Evolutionary conservation across 2,888 invertebrate species (phyloP).

Genomic region (Agonopterix heracliana): DNA sequence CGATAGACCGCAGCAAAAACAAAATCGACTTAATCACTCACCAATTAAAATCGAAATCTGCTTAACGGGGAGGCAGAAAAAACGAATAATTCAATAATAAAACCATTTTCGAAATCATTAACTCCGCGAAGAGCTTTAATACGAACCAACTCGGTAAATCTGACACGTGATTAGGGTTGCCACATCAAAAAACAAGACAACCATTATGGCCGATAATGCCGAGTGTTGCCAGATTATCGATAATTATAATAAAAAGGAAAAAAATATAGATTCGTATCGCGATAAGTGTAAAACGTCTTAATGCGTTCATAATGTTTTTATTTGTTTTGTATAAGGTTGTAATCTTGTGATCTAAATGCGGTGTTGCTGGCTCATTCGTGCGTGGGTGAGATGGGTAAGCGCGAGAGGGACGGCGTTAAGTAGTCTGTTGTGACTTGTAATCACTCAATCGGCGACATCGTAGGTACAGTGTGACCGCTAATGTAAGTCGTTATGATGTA

Average conservation of each 20-base stretch:
- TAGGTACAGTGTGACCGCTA: conserved; percentile 25
- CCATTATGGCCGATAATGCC: conserved; percentile 62
- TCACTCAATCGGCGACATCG: conserved; percentile 46
- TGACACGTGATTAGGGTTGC: conserved; percentile 74
- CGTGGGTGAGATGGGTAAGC: conserved; percentile 10
- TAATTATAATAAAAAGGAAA: conserved; percentile 69
- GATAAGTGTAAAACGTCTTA: conserved; percentile 68
- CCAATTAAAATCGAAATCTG: conserved; percentile 28
- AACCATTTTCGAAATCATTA: conserved; percentile 61
- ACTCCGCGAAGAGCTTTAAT: conserved; percentile 43
- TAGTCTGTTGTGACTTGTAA: conserved; percentile 53
- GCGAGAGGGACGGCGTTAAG: conserved; percentile 33
- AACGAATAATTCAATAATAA: conserved; percentile 49
- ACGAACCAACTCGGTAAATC: conserved; percentile 60
- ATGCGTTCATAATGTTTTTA: conserved; percentile 70
- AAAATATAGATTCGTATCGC: conserved; percentile 51
- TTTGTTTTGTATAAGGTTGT: conserved; percentile 60
- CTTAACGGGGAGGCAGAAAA: conserved; percentile 21
- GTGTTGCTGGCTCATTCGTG: conserved; percentile 33
- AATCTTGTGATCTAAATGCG: conserved; percentile 61
- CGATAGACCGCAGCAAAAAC: conserved; percentile 20
- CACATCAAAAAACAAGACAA: conserved; percentile 54
- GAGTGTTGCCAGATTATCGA: conserved; percentile 74
- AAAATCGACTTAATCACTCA: conserved; percentile 32
- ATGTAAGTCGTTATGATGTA: too few relatives aligned